phyloP scores from a whole-genome alignment of 1,140 invertebrate genomes.

The Vollenhovia emeryi region DNA sequence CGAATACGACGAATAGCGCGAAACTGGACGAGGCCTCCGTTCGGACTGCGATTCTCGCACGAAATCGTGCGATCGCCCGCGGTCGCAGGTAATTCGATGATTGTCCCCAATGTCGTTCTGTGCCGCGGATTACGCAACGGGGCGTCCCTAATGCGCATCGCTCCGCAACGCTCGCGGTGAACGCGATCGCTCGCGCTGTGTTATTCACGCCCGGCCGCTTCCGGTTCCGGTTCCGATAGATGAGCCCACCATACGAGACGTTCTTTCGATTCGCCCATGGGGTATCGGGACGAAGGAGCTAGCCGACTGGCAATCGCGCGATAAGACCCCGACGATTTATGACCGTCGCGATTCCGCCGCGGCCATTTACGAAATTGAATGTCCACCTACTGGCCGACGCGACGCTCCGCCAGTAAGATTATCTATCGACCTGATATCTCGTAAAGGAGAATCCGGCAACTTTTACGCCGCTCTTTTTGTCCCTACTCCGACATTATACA shows the following conservation, averaged over 20 bases:
- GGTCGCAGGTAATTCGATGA: constrained; percentile 79
- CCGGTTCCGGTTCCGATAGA: constrained; percentile 36
- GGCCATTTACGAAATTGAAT: constrained; percentile 57
- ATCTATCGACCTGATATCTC: constrained; percentile 47
- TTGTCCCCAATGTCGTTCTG: constrained; percentile 77
- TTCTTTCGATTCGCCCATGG: not conserved
- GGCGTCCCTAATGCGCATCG: constrained; percentile 57
- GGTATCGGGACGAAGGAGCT: constrained; percentile 11
- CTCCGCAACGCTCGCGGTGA: not conserved
- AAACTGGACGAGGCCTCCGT: not conserved
- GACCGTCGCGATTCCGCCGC: constrained; percentile 26
- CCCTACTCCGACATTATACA: not conserved
- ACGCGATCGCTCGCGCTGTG: not conserved
- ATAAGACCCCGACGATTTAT: constrained; percentile 49
- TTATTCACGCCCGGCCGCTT: constrained; percentile 51
- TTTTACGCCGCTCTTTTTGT: constrained; percentile 39
- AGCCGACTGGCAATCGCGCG: constrained; percentile 53
- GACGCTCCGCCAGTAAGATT: constrained; percentile 18
- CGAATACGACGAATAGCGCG: not conserved
- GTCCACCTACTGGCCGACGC: constrained; percentile 30
- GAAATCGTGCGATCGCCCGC: constrained; percentile 64
- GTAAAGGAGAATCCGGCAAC: constrained; percentile 1
- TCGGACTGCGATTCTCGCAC: constrained; percentile 33
- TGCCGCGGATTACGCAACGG: constrained; percentile 59
- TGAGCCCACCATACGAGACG: constrained; percentile 8